A percentile compares a stretch with the other conserved stretches of the same genome.
Evolutionary conservation across 2,113 vertebrate species (phyloP).

Genomic region (Shinisaurus crocodilurus): DNA sequence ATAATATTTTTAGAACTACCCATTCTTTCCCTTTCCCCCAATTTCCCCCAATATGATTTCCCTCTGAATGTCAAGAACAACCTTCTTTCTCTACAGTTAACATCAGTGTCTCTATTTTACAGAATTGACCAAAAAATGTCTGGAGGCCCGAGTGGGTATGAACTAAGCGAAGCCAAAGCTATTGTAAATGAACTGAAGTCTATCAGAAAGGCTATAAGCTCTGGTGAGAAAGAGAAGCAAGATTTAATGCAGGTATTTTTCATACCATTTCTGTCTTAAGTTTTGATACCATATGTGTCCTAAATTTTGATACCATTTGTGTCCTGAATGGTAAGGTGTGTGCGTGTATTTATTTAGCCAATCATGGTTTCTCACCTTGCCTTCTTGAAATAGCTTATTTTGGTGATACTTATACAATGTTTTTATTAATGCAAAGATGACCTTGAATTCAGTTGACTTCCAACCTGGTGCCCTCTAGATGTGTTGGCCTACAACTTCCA

Average conservation of each 20-base stretch:
- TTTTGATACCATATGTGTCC: neutral
- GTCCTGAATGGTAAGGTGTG: neutral
- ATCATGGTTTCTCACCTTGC: neutral
- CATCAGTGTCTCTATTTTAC: conserved; percentile 36
- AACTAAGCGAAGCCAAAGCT: conserved; percentile 86
- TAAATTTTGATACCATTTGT: conserved; percentile 20
- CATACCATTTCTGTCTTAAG: neutral
- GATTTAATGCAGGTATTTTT: conserved; percentile 86
- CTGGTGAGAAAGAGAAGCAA: conserved; percentile 87
- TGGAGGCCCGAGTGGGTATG: conserved; percentile 84
- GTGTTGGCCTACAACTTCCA: too few relatives aligned
- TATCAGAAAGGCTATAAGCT: conserved; percentile 84
- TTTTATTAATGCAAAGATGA: neutral
- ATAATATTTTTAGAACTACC: neutral
- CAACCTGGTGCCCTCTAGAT: too few relatives aligned
- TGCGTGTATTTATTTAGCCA: neutral
- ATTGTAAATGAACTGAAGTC: conserved; percentile 85
- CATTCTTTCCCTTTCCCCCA: conserved; percentile 14
- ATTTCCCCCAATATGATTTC: conserved; percentile 10
- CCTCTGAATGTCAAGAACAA: conserved; percentile 39
- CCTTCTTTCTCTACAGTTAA: neutral
- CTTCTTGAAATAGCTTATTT: neutral
- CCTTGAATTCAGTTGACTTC: neutral
- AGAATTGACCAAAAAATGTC: conserved; percentile 91
- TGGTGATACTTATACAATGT: neutral